phyloP scores from a whole-genome alignment of 2,797 vertebrate species.

The Chrosomus eos region DNA sequence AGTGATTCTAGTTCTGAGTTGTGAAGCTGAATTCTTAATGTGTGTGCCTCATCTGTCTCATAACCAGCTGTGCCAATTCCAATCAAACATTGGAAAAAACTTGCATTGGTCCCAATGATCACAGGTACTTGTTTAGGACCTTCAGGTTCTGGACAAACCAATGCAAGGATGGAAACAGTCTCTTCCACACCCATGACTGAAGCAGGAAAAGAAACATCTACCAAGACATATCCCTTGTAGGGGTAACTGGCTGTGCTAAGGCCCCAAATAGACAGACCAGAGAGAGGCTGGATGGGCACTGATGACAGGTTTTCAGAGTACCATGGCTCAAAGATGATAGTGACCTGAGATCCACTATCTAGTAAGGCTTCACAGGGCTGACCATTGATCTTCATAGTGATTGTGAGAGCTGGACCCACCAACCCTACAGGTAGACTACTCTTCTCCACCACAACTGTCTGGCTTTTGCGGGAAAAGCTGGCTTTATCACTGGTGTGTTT shows the following conservation, averaged over 20 bases:
- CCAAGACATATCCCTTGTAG: neutral
- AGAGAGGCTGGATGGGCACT: neutral
- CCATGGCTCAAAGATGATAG: neutral
- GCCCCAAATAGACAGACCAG: neutral
- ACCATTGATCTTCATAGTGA: neutral
- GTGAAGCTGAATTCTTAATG: neutral
- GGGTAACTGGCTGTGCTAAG: neutral
- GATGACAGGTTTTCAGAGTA: neutral
- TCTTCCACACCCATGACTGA: neutral
- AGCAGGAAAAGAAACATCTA: neutral
- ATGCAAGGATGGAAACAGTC: neutral
- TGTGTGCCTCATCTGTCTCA: neutral
- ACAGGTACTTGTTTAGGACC: neutral
- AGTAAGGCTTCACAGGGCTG: neutral
- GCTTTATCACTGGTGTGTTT: no score
- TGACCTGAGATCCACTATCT: neutral
- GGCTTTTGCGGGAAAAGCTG: neutral
- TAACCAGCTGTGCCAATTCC: neutral
- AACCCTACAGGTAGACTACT: neutral
- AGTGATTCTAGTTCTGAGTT: neutral
- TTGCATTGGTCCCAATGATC: neutral
- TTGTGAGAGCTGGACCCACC: neutral
- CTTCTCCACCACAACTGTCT: neutral
- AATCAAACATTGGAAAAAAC: constrained; percentile 6
- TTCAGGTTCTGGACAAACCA: neutral